A percentile compares a stretch with the other conserved stretches of the same genome.
Evolutionary conservation across 2,888 invertebrate species (phyloP).

Genomic region (Drosophila niveifrons): DNA sequence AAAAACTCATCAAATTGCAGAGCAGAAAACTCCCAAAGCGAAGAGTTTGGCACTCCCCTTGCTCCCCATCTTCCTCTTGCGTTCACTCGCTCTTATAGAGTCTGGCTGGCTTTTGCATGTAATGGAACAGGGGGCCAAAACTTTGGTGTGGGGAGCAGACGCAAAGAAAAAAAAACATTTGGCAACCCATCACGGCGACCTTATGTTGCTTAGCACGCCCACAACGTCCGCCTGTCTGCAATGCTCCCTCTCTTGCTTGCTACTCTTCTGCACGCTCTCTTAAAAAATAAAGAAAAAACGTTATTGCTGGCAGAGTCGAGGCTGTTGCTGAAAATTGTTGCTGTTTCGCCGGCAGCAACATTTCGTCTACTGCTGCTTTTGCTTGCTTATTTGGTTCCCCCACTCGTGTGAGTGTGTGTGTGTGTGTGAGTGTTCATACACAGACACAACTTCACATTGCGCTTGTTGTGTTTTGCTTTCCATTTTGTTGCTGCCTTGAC

Average conservation of each 20-base stretch:
- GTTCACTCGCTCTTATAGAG: background rate
- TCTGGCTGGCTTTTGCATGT: slow-evolving; percentile 10
- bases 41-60: slow-evolving; percentile 10
- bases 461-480: slow-evolving; percentile 48
- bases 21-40: slow-evolving; percentile 43
- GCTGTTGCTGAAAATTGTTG: slow-evolving; percentile 54
- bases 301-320: slow-evolving; percentile 20
- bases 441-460: slow-evolving; percentile 48
- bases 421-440: slow-evolving; percentile 28
- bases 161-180: slow-evolving; percentile 47
- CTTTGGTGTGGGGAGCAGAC: slow-evolving; percentile 4
- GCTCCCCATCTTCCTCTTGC: background rate
- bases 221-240: background rate
- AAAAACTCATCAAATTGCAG: slow-evolving; percentile 60
- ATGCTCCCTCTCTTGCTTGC: background rate
- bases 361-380: slow-evolving; percentile 54
- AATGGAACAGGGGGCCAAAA: slow-evolving; percentile 6
- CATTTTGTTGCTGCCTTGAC: slow-evolving; percentile 49
- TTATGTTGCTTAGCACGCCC: slow-evolving; percentile 32
- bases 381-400: slow-evolving; percentile 37
- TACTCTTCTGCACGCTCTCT: slow-evolving; percentile 23
- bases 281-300: slow-evolving; percentile 10
- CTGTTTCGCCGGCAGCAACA: slow-evolving; percentile 62
- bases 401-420: background rate
- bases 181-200: slow-evolving; percentile 52